Percentiles rank a stretch among this genome's conserved stretches.
Conservation (phyloP, 2,113 vertebrate genomes). For the Gymnobelideus leadbeateri region DNA sequence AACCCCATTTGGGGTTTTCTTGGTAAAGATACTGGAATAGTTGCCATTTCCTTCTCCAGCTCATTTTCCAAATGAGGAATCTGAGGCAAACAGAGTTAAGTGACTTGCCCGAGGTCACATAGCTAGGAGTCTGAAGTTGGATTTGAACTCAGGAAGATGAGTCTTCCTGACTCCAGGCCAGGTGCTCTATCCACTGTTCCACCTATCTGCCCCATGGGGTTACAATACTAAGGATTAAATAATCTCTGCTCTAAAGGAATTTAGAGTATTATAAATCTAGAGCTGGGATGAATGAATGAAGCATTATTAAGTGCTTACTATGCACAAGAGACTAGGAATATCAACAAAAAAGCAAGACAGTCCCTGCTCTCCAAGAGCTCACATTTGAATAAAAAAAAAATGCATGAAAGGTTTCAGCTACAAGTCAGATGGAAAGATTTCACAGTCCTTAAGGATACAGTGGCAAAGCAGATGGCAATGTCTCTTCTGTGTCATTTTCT, state of each 20-base stretch:
- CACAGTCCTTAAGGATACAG: not conserved
- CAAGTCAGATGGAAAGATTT: slow-evolving; percentile 1
- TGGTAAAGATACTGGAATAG: too few species aligned
- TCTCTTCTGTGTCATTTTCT: not conserved
- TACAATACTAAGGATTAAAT: not conserved
- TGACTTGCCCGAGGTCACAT: not conserved
- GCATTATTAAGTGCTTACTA: not conserved
- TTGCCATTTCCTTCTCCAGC: not conserved
- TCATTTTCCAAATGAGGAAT: not conserved
- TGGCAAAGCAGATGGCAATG: not conserved
- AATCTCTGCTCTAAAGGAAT: not conserved
- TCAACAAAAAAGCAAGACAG: not conserved
- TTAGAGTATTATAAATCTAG: not conserved
- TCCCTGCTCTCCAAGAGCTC: not conserved
- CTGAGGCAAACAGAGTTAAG: not conserved
- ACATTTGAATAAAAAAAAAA: not conserved
- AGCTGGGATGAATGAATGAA: not conserved
- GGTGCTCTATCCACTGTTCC: not conserved
- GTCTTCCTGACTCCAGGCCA: too few species aligned
- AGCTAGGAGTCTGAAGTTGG: not conserved
- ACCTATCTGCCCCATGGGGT: not conserved
- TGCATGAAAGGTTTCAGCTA: not conserved
- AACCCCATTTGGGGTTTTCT: too few species aligned
- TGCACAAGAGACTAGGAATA: not conserved
- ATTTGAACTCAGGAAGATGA: not conserved